Conservation (phyloP, 2,797 vertebrate species). For the Cuniculus paca region DNA sequence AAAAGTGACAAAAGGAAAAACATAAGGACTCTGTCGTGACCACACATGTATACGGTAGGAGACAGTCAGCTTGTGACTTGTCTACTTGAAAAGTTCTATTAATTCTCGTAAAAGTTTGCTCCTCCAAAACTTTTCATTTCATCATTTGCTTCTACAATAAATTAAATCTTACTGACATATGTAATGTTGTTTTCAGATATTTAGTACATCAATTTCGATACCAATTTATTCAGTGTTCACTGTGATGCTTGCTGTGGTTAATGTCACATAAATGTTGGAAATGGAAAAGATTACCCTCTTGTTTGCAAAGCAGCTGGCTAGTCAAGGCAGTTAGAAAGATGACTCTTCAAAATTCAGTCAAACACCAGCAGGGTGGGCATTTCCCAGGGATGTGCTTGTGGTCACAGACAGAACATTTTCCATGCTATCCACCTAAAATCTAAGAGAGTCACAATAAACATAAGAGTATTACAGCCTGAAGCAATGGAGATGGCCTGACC, state of each 20-base stretch:
- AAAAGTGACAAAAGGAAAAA: slow-evolving; percentile 19
- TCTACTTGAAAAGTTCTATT: not conserved
- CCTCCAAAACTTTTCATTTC: not conserved
- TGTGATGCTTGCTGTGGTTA: not conserved
- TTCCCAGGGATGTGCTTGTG: slow-evolving; percentile 32
- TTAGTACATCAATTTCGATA: not conserved
- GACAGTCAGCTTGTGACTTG: not conserved
- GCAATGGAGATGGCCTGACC: not conserved
- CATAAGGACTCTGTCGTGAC: not conserved
- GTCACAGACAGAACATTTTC: not conserved
- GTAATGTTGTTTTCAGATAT: slow-evolving; percentile 46
- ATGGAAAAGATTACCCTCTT: not conserved
- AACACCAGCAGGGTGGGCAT: not conserved
- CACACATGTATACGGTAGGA: too few relatives aligned
- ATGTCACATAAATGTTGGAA: not conserved
- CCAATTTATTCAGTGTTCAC: not conserved
- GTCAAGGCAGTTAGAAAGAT: slow-evolving; percentile 31
- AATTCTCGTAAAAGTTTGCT: slow-evolving; percentile 9
- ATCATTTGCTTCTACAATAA: not conserved
- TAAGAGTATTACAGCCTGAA: not conserved
- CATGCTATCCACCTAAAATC: not conserved
- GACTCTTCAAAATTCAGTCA: slow-evolving; percentile 40
- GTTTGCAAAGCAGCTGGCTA: not conserved
- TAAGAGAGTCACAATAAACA: not conserved
- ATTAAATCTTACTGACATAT: slow-evolving; percentile 48